Base-by-base conservation (phyloP, 2,888 invertebrate species). In the Stegophylla sp. region DNA sequence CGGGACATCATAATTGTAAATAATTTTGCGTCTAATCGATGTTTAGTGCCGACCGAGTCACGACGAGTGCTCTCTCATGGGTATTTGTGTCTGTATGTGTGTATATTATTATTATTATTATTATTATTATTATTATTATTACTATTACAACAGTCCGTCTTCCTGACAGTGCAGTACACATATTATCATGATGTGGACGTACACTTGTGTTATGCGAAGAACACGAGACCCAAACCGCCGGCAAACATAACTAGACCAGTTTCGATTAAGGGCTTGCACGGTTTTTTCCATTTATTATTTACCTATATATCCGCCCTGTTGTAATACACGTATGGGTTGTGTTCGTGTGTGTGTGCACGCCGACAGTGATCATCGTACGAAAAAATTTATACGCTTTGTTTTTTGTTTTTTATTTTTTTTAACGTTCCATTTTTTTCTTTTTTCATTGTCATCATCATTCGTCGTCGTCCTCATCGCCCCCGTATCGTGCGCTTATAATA, bases 1-100 rank as follows among this genome's bases (percentile, higher is more conserved):
- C 79, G 69, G 71, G 79, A 79, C 79, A 79, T 79, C 79, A 79
- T 79, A 71, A 79, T 79, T 79, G 71, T 79, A 79, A 79, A 79
- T 79, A 79, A 79, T 79, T n/a, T n/a, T 71, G 69, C 79, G 79
- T 79, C 79, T 79, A 79, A 79, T 79, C 79, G 79, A 61, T 79
- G 67, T 67, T 79, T 61, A 71, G 69, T 69, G 59, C 59, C 61
- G 59, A 23, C 61, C 79, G 48, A 71, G 79, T 79, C 79, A 79
- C 79, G 79, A 79, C 45, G 48, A 48, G 43, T 56, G 76, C 53
- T 56, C 56, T 76, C 56, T 26, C 48, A 26, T 48, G 41, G 15
- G 9, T 2, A 1, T 56, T 9, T 3, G 23, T 26, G 59, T 59
- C 3, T 59, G 59, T 59, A 26, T 10, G 23, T 20, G 43, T 9